Percentiles rank a stretch among this genome's conserved stretches.
Evolutionary conservation across 2,888 invertebrate genomes (phyloP).

Genomic region (Dasypogon diadema): DNA sequence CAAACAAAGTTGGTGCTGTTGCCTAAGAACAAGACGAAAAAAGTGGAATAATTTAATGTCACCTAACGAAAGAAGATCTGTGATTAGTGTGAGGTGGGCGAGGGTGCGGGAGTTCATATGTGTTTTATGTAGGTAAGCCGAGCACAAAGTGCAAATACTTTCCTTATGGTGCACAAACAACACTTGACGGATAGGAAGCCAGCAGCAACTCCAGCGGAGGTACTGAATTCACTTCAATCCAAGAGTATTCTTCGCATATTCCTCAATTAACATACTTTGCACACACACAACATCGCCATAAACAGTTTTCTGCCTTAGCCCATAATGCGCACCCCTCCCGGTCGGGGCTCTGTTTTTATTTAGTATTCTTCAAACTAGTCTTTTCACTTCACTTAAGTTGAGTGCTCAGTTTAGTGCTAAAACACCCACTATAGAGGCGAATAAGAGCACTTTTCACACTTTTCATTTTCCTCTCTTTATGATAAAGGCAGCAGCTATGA

Average conservation of each 20-base stretch:
- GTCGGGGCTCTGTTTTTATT: constrained; percentile 38
- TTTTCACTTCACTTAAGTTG: constrained; percentile 61
- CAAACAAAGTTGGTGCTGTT: background rate
- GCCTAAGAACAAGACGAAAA: constrained; percentile 39
- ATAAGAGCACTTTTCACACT: constrained; percentile 55
- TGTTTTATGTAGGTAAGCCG: constrained; percentile 13
- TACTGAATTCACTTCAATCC: constrained; percentile 39
- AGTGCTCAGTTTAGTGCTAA: constrained; percentile 62
- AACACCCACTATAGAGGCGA: constrained; percentile 58
- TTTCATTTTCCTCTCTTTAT: constrained; percentile 49
- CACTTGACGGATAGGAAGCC: constrained; percentile 6
- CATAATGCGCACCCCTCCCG: constrained; percentile 13
- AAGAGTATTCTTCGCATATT: constrained; percentile 43
- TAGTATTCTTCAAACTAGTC: constrained; percentile 51
- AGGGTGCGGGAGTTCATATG: background rate
- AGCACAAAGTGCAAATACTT: constrained; percentile 32
- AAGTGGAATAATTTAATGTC: constrained; percentile 34
- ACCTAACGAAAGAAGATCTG: constrained; percentile 23
- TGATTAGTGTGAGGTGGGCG: background rate
- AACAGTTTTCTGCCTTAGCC: constrained; percentile 43
- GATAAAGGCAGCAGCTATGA: constrained; percentile 40
- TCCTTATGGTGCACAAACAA: constrained; percentile 9
- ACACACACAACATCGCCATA: constrained; percentile 24
- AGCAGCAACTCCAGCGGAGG: background rate
- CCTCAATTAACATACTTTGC: constrained; percentile 48